These are phyloP conservation scores for Aythya baeri DNA, from an alignment of 2,113 vertebrate genomes.

Conservation along the genomic window DNA sequence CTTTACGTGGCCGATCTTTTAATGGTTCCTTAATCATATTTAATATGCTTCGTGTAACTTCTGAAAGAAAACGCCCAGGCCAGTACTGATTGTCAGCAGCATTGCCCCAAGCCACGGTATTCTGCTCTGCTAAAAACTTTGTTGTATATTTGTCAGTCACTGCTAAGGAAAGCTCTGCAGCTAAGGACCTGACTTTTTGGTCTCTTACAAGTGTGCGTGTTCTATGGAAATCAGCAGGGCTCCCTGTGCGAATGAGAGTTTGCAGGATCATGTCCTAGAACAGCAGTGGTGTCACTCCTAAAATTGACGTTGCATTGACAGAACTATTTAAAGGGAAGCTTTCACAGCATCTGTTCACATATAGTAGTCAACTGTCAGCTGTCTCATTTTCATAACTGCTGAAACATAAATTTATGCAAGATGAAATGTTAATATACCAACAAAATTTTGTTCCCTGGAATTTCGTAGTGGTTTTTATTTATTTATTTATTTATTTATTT, in stretches of 20 bases:
- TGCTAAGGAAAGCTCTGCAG: not conserved
- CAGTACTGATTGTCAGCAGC: not conserved
- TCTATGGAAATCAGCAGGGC: not conserved
- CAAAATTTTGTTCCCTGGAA: not conserved
- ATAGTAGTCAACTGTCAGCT: slow-evolving; percentile 51
- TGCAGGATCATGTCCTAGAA: slow-evolving; percentile 2
- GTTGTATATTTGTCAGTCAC: not conserved
- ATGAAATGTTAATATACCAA: not conserved
- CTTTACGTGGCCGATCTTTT: fast-evolving
- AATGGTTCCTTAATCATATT: not conserved
- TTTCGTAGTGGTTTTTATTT: not conserved
- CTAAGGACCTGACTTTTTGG: not conserved
- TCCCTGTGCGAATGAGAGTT: not conserved
- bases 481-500: not conserved
- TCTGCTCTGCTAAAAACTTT: not conserved
- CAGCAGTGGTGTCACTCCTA: slow-evolving; percentile 12
- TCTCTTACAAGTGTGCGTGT: not conserved
- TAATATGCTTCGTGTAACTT: not conserved
- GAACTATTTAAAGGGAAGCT: slow-evolving; percentile 56
- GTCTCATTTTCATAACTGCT: slow-evolving; percentile 61
- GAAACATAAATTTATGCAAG: slow-evolving; percentile 35
- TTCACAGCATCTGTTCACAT: slow-evolving; percentile 52
- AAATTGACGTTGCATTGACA: slow-evolving; percentile 47
- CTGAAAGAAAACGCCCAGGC: not conserved
- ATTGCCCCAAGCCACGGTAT: not conserved